A percentile compares a stretch with the other conserved stretches of the same genome.
phyloP scores from a whole-genome alignment of 2,797 vertebrate species.

The Gouania willdenowi region DNA sequence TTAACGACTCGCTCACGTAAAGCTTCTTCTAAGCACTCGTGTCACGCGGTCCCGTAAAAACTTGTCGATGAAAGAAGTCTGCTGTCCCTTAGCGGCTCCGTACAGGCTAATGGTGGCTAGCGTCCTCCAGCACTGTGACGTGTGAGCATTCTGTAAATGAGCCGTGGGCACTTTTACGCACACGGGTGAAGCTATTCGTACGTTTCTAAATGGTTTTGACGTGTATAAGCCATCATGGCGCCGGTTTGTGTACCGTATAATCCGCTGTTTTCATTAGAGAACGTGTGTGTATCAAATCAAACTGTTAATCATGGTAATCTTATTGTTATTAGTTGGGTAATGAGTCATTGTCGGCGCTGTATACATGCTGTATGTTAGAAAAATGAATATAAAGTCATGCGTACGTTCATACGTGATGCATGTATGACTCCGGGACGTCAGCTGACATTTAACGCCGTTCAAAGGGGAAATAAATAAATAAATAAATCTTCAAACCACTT shows the following conservation, averaged over 20 bases:
- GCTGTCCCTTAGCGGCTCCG: too few relatives aligned
- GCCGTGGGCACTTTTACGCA: slow-evolving; percentile 55
- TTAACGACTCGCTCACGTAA: too few relatives aligned
- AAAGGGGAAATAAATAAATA: too few relatives aligned
- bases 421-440: slow-evolving; percentile 7
- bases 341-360: slow-evolving; percentile 69
- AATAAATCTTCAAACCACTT: slow-evolving; percentile 37
- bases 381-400: slow-evolving; percentile 19
- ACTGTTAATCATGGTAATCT: slow-evolving; percentile 70
- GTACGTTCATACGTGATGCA: too few relatives aligned
- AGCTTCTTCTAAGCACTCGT: too few relatives aligned
- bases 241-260: slow-evolving; percentile 65
- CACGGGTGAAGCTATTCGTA: slow-evolving; percentile 42
- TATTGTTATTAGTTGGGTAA: slow-evolving; percentile 74
- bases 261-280: slow-evolving; percentile 77
- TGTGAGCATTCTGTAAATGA: slow-evolving; percentile 39
- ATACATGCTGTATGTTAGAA: slow-evolving; percentile 60
- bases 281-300: slow-evolving; percentile 74
- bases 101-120: too few relatives aligned
- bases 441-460: slow-evolving; percentile 20
- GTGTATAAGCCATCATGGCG: slow-evolving; percentile 55
- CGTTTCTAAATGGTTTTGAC: slow-evolving; percentile 54
- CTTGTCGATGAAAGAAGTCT: too few relatives aligned
- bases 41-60: too few relatives aligned
- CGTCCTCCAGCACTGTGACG: slow-evolving; percentile 55